Conservation (phyloP, 2,113 vertebrate genomes). For the Phrynosoma blainvillii region DNA sequence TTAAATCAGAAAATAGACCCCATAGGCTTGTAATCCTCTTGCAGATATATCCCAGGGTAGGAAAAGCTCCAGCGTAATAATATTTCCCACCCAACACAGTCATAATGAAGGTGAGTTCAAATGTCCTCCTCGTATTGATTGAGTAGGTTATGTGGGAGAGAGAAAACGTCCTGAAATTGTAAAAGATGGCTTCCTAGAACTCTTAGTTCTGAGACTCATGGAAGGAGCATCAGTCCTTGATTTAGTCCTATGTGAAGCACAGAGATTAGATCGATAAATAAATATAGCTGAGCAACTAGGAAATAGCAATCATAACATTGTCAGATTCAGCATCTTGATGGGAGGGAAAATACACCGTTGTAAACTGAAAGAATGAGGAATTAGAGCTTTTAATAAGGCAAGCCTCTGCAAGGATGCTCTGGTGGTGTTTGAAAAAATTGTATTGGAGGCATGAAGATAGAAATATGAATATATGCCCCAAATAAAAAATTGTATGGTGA, state of each 20-base stretch:
- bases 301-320: constrained; percentile 25
- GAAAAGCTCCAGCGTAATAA: not conserved
- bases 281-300: constrained; percentile 6
- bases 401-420: not conserved
- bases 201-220: not conserved
- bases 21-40: not conserved
- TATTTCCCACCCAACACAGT: not conserved
- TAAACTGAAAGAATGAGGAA: constrained; percentile 12
- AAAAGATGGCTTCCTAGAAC: constrained; percentile 1
- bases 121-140: not conserved
- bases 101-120: not conserved
- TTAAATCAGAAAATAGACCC: not conserved
- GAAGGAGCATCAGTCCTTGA: constrained; percentile 15
- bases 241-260: constrained; percentile 3
- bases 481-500: not conserved
- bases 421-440: not conserved
- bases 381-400: not conserved
- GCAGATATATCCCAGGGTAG: not conserved
- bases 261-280: constrained; percentile 23
- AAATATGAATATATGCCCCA: not conserved
- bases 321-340: constrained; percentile 17
- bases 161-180: not conserved
- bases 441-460: not conserved
- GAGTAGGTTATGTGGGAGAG: not conserved
- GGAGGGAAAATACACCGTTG: not conserved